Conservation (phyloP, 1,140 invertebrate genomes). For the Drosophila sp. region DNA sequence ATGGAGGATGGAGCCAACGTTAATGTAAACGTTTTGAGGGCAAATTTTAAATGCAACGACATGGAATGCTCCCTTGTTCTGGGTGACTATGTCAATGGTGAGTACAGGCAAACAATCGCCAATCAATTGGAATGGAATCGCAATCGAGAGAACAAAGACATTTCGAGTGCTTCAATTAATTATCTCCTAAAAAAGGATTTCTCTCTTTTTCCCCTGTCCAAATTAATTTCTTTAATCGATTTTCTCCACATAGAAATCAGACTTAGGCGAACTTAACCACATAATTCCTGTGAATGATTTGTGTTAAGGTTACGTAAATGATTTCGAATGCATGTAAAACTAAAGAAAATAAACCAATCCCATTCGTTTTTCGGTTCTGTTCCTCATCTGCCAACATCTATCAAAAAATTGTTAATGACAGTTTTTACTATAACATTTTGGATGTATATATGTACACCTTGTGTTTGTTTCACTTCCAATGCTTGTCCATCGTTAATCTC, state of each 20-base stretch:
- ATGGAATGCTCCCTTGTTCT: slow-evolving; percentile 63
- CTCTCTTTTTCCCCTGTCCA: too few species aligned
- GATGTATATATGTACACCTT: neutral
- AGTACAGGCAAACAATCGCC: slow-evolving; percentile 26
- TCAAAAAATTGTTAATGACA: slow-evolving; percentile 7
- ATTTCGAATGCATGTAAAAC: too few species aligned
- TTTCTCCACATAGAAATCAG: too few species aligned
- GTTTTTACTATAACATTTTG: neutral
- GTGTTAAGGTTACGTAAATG: too few species aligned
- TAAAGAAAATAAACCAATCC: too few species aligned
- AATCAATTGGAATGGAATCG: neutral
- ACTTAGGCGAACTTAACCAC: too few species aligned
- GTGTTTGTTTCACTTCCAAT: slow-evolving; percentile 50
- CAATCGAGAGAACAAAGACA: too few species aligned
- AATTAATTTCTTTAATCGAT: too few species aligned
- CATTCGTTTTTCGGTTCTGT: neutral
- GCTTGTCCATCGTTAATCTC: slow-evolving; percentile 50
- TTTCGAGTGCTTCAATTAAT: too few species aligned
- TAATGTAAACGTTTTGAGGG: slow-evolving; percentile 52
- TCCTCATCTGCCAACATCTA: neutral
- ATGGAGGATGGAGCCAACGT: slow-evolving; percentile 37
- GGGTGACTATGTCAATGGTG: slow-evolving; percentile 62
- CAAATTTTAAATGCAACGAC: slow-evolving; percentile 64
- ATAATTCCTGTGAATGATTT: too few species aligned
- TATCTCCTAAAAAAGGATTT: too few species aligned